Evolutionary conservation across 2,113 vertebrate species (phyloP).

Genomic region (Diadophis punctatus): DNA sequence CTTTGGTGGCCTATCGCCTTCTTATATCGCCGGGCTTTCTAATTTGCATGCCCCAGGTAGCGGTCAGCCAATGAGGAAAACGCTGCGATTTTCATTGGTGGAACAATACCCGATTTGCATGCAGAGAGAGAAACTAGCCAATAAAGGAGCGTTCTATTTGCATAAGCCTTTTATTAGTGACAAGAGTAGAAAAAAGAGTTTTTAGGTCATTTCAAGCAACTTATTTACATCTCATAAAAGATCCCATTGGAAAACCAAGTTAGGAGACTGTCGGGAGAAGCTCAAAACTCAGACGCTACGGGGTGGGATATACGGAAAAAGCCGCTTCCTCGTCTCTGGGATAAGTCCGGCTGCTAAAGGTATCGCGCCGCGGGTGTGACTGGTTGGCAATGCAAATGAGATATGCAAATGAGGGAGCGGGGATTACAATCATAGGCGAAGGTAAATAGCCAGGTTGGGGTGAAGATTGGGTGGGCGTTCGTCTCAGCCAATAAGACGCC

Average conservation of each 20-base stretch:
- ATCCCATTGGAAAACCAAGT: neutral
- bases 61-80: neutral
- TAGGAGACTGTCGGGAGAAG: neutral
- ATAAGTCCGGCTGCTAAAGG: no score
- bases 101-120: neutral
- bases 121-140: neutral
- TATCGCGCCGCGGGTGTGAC: neutral
- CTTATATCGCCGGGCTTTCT: neutral
- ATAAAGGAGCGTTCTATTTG: neutral
- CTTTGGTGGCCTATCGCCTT: no score
- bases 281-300: neutral
- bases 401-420: neutral
- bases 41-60: slow-evolving; percentile 28
- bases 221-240: neutral
- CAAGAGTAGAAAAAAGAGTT: rapidly evolving
- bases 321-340: neutral
- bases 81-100: neutral
- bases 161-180: neutral
- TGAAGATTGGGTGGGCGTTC: neutral
- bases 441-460: neutral
- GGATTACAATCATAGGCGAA: neutral
- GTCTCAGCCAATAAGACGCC: neutral
- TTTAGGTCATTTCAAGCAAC: neutral
- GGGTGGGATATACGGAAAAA: neutral
- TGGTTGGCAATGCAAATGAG: neutral